A percentile compares a stretch with the other conserved stretches of the same genome.
phyloP scores from a whole-genome alignment of 2,888 invertebrate species.

The Amphiduros pacificus region DNA sequence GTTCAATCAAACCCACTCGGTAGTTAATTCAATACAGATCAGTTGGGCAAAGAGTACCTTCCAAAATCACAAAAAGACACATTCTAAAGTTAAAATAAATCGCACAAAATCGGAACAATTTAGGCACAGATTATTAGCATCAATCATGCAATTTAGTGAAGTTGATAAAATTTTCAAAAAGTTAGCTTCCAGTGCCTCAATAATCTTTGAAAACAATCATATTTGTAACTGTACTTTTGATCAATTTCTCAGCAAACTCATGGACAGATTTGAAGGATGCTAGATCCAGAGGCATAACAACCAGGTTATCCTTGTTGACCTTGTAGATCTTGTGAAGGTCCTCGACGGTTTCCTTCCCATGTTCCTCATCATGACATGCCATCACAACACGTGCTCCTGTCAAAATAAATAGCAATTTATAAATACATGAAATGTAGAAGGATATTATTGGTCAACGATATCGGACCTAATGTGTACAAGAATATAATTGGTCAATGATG shows the following conservation, averaged over 20 bases:
- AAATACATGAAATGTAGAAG: too few relatives aligned
- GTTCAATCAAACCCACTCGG: too few relatives aligned
- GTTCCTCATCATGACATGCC: conserved; percentile 45
- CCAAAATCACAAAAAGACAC: too few relatives aligned
- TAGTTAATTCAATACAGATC: too few relatives aligned
- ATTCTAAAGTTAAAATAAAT: background rate
- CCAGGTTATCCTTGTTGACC: conserved; percentile 35
- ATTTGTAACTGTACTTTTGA: conserved; percentile 37
- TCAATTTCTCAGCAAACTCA: conserved; percentile 51
- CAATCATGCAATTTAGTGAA: too few relatives aligned
- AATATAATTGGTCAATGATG: too few relatives aligned
- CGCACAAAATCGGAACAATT: background rate
- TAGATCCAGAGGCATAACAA: conserved; percentile 47
- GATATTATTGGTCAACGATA: background rate
- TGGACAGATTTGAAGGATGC: conserved; percentile 51
- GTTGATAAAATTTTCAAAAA: too few relatives aligned
- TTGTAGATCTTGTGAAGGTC: conserved; percentile 35
- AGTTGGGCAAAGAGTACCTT: too few relatives aligned
- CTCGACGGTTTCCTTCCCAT: conserved; percentile 38
- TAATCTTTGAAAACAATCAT: background rate
- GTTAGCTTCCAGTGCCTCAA: background rate
- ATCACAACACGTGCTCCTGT: conserved; percentile 62
- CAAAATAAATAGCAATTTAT: conserved; percentile 3
- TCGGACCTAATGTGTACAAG: background rate
- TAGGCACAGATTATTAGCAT: background rate